Conservation (phyloP, 2,797 vertebrate genomes). For the Danio albolineatus region DNA sequence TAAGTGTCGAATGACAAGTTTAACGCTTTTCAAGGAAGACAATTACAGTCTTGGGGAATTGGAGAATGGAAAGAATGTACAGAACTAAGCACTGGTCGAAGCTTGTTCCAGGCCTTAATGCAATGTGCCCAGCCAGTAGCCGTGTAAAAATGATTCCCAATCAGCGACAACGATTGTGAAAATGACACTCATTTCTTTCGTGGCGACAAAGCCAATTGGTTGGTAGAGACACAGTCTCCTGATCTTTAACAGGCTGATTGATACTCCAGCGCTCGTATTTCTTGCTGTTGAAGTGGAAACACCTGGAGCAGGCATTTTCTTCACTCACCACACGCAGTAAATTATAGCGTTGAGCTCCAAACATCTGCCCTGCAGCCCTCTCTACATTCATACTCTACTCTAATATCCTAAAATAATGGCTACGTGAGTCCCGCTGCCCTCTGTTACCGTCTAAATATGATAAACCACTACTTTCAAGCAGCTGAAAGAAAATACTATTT, state of each 20-base stretch:
- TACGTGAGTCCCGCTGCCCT: constrained; percentile 66
- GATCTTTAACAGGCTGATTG: constrained; percentile 72
- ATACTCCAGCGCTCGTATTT: constrained; percentile 73
- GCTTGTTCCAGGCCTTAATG: constrained; percentile 52
- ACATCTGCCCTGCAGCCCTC: constrained; percentile 71
- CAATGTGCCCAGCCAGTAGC: constrained; percentile 65
- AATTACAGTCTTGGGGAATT: constrained; percentile 40
- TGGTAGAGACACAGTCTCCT: constrained; percentile 71
- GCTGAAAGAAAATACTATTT: constrained; percentile 52
- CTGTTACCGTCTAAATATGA: constrained; percentile 70
- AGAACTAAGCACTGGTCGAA: constrained; percentile 10
- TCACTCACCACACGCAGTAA: constrained; percentile 77
- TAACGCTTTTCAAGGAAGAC: constrained; percentile 53
- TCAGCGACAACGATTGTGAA: constrained; percentile 70
- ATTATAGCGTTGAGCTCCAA: constrained; percentile 74
- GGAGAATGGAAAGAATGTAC: constrained; percentile 53
- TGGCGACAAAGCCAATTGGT: constrained; percentile 76
- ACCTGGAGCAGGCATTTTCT: constrained; percentile 77
- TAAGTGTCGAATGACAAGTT: constrained; percentile 19
- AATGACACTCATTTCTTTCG: constrained; percentile 66
- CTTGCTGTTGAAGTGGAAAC: constrained; percentile 78
- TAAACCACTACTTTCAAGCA: constrained; percentile 68
- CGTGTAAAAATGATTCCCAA: constrained; percentile 76
- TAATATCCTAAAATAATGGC: constrained; percentile 75
- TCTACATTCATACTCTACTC: constrained; percentile 70